phyloP scores from a whole-genome alignment of 2,888 invertebrate genomes.

The Deilephila porcellus region DNA sequence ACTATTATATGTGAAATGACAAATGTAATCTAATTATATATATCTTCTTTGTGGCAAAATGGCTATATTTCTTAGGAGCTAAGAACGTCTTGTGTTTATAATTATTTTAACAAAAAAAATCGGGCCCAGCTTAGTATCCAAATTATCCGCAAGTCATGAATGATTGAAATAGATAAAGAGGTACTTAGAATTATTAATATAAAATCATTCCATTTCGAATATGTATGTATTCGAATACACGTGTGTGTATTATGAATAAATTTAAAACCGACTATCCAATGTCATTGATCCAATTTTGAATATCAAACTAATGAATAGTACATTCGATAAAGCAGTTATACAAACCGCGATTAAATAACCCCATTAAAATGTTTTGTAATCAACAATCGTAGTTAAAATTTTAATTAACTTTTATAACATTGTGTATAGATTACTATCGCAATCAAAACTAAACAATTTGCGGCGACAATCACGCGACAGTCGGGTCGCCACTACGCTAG shows the following conservation, averaged over 20 bases:
- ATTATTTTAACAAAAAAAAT: not conserved
- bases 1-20: too few species aligned
- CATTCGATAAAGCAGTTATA: not conserved
- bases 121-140: not conserved
- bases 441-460: constrained; percentile 17
- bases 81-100: too few species aligned
- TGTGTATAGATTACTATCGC: constrained; percentile 11
- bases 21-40: too few species aligned
- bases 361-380: not conserved
- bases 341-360: not conserved
- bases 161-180: not conserved
- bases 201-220: not conserved
- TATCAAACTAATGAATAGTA: not conserved
- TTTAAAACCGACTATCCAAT: not conserved
- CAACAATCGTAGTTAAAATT: not conserved
- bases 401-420: constrained; percentile 18
- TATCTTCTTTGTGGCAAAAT: too few species aligned
- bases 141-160: not conserved
- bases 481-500: not conserved
- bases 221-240: not conserved
- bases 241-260: not conserved
- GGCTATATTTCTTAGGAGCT: too few species aligned
- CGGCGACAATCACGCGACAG: constrained; percentile 13
- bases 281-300: not conserved
- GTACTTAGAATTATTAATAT: constrained; percentile 8